Base-by-base conservation (phyloP, 2,113 vertebrate species). In the Catharus fuscescens region DNA sequence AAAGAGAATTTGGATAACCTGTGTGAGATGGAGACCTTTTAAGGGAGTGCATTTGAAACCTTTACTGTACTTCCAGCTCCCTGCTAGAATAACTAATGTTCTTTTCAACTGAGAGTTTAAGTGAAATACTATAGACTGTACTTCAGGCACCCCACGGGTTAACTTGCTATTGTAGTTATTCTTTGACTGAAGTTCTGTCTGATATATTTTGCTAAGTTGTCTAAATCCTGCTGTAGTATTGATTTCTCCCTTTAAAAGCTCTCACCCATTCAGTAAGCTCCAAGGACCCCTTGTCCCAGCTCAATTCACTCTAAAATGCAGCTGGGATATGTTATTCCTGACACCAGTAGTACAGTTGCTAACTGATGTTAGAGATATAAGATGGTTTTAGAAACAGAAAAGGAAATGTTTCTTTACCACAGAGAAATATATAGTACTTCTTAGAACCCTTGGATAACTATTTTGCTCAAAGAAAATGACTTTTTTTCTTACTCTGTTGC, bases 191-290 rank as follows among this genome's bases (percentile, higher is more conserved):
- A 97, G 78, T 97, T 94, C 95, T 96, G 93, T 96, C 97, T 96
- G 91, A 92, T 95, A 87, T 50, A 88, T 96, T 98, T 97, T 96
- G 94, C 93, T 93, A 97, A 97, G 44, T 95, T 97, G 97, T 98
- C 97, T 97, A 97, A 97, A 97, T 96, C 95, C 86, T 85, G 79
- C 76, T 93, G 36, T 53, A 79, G 82, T 97, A 98, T 97, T 93
- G 97, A 98, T 98, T 97, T 97, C 88, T 97, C 86, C 90, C 50
- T 96, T 95, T 92, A 78, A 90, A 90, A 95, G 93, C 74, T 96
- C 86, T 94, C 85, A 96, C 95, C 97, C 96, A 96, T 93, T 96
- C 96, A 93, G 72, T 77, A 95, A 93, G 93, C 94, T 95, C 93
- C 84, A 93, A 95, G 96, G 95, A 93, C 56, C 80, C 81, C 87